Evolutionary conservation across 2,113 vertebrate species (phyloP).

Genomic region (Cinclus mexicanus): DNA sequence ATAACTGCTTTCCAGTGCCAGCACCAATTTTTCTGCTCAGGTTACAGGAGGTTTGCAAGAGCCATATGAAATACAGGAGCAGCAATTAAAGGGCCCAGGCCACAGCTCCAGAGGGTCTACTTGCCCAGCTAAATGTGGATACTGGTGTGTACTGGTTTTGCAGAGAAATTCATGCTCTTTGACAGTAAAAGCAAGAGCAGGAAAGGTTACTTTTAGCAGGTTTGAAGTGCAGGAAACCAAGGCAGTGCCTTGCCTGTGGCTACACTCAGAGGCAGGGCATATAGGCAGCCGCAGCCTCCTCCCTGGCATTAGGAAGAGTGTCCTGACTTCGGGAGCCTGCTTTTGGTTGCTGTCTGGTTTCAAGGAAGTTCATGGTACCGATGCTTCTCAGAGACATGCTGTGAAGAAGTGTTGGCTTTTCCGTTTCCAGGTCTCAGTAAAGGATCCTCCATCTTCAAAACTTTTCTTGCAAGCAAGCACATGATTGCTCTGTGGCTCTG

Average conservation of each 20-base stretch:
- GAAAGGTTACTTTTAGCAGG: background rate
- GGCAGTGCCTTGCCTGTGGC: background rate
- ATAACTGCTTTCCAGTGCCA: background rate
- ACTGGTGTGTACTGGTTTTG: background rate
- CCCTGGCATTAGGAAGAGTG: background rate
- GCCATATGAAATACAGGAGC: background rate
- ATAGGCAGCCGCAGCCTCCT: background rate
- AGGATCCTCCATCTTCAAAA: background rate
- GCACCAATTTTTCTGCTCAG: background rate
- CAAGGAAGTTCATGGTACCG: background rate
- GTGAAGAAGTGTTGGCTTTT: background rate
- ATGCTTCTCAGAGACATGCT: background rate
- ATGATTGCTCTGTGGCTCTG: background rate
- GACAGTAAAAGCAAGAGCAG: background rate
- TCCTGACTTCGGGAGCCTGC: background rate
- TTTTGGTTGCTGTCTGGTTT: background rate
- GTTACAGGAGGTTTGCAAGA: background rate
- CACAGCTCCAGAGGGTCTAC: background rate
- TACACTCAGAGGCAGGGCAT: background rate
- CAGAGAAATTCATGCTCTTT: background rate
- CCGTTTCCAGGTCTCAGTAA: background rate
- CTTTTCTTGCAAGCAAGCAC: background rate
- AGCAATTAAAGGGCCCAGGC: background rate
- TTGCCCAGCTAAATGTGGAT: background rate
- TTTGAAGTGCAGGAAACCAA: background rate